Evolutionary conservation across 2,797 vertebrate genomes (phyloP).

Genomic region (Microhierax caerulescens): DNA sequence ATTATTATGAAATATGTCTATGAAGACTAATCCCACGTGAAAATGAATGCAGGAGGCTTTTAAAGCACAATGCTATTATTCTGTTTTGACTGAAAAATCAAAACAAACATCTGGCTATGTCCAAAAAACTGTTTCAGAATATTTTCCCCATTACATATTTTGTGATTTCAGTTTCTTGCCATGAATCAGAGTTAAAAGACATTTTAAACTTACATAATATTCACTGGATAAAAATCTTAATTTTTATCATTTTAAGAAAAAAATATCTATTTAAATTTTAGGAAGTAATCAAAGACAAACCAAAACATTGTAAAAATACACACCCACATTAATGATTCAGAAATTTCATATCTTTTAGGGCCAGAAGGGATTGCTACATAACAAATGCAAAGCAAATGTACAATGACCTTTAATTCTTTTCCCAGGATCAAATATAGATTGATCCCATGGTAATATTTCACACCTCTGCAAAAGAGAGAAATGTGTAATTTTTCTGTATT

Average conservation of each 20-base stretch:
- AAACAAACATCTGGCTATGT: neutral
- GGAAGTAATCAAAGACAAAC: neutral
- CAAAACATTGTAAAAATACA: neutral
- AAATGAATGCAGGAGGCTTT: neutral
- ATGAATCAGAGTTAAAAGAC: neutral
- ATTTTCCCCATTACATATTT: neutral
- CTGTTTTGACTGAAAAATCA: neutral
- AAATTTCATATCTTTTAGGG: neutral
- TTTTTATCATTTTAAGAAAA: neutral
- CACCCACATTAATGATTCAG: neutral
- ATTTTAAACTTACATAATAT: neutral
- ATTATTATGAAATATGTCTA: neutral
- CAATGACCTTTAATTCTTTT: neutral
- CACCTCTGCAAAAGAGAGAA: neutral
- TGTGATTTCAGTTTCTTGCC: neutral
- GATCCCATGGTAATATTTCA: neutral
- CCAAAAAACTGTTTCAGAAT: neutral
- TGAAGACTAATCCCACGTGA: neutral
- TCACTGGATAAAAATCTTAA: neutral
- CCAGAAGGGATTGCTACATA: neutral
- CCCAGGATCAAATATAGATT: neutral
- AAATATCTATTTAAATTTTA: neutral
- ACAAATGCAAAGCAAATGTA: neutral
- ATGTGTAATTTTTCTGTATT: neutral
- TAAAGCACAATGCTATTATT: neutral